phyloP scores from a whole-genome alignment of 2,888 invertebrate genomes.

The Hesperia comma region DNA sequence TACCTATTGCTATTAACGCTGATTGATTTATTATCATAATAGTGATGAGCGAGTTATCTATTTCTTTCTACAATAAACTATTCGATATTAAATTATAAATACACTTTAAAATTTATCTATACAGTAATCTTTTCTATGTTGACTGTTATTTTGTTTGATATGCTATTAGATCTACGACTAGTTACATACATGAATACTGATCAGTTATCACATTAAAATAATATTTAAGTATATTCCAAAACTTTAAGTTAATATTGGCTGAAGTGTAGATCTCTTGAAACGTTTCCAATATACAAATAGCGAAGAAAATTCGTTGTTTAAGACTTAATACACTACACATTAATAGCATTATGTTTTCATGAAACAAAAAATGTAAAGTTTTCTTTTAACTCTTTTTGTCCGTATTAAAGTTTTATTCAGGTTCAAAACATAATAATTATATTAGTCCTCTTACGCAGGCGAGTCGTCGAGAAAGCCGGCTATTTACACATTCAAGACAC shows the following conservation, averaged over 20 bases:
- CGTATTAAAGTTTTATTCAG: too few relatives aligned
- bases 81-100: not conserved
- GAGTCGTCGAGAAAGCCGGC: too few relatives aligned
- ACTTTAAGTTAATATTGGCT: not conserved
- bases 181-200: constrained; percentile 15
- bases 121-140: not conserved
- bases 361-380: too few relatives aligned
- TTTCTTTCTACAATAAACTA: not conserved
- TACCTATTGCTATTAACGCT: constrained; percentile 23
- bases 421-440: too few relatives aligned
- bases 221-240: not conserved
- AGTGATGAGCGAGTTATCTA: too few relatives aligned
- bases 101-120: constrained; percentile 3
- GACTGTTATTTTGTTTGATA: constrained; percentile 36
- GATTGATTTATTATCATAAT: constrained; percentile 15
- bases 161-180: constrained; percentile 41
- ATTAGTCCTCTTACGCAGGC: too few relatives aligned
- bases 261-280: not conserved
- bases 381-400: too few relatives aligned
- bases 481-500: too few relatives aligned
- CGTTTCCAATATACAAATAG: not conserved
- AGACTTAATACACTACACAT: not conserved
- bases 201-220: constrained; percentile 37
- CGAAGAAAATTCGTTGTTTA: constrained; percentile 13
- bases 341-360: too few relatives aligned